Conservation (phyloP, 1,140 invertebrate species). For the Drepana arcuata region DNA sequence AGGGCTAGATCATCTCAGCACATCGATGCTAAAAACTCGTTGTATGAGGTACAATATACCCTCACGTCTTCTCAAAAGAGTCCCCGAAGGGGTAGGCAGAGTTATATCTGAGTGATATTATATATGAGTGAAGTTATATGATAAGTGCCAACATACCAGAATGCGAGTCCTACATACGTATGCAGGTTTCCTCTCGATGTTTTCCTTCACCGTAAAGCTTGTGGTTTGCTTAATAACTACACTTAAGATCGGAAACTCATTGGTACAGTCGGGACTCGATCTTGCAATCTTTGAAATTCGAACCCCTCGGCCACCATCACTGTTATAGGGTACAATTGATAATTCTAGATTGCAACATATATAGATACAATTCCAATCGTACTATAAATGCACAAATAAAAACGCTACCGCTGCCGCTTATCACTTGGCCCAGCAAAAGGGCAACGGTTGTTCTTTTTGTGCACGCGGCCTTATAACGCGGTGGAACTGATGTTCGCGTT, state of each 20-base stretch:
- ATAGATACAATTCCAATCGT: neutral
- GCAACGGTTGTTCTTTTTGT: constrained; percentile 50
- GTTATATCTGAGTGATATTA: neutral
- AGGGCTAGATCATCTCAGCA: too few relatives aligned
- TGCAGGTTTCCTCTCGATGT: neutral
- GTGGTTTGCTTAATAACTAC: neutral
- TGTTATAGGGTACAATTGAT: neutral
- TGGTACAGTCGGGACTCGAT: neutral
- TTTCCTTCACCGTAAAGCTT: neutral
- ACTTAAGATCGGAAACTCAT: neutral
- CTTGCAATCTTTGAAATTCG: too few relatives aligned
- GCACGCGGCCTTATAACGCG: constrained; percentile 34
- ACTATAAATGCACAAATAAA: too few relatives aligned
- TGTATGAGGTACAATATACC: neutral
- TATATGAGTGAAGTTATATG: neutral
- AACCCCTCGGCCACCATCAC: neutral
- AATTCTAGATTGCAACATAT: neutral
- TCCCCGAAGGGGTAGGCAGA: neutral
- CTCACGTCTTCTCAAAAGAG: neutral
- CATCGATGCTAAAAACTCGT: too few relatives aligned
- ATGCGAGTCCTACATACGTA: too few relatives aligned
- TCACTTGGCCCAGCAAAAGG: constrained; percentile 11
- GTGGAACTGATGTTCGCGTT: constrained; percentile 48
- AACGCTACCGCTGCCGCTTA: constrained; percentile 24
- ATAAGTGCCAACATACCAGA: neutral